These are phyloP conservation scores for Coenonympha glycerion DNA, from an alignment of 2,888 invertebrate species.

Conservation along the genomic window DNA sequence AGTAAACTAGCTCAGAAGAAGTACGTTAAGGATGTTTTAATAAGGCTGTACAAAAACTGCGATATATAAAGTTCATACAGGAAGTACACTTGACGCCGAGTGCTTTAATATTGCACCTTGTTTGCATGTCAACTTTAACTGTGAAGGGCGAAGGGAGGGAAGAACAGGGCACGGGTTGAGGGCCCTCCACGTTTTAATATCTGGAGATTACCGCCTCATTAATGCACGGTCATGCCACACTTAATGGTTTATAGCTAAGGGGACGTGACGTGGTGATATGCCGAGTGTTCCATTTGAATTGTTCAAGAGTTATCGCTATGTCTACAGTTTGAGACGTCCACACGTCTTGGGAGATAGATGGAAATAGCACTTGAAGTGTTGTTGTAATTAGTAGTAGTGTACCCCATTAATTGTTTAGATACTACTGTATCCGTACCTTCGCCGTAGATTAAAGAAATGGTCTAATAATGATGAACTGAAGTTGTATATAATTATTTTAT, in stretches of 20 bases:
- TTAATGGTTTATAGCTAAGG: conserved; percentile 21
- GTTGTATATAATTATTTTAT: too few relatives aligned
- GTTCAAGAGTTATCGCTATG: conserved; percentile 1
- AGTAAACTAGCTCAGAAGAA: too few relatives aligned
- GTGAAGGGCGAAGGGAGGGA: conserved; percentile 20
- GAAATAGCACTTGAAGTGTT: not conserved
- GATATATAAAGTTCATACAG: not conserved
- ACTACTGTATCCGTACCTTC: not conserved
- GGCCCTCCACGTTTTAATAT: conserved; percentile 37
- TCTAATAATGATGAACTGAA: not conserved
- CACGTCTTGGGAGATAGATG: not conserved
- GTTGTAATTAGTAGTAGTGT: not conserved
- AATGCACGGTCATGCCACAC: conserved; percentile 53
- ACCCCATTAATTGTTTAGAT: not conserved
- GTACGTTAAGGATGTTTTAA: too few relatives aligned
- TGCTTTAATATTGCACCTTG: conserved; percentile 22
- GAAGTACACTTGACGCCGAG: conserved; percentile 5
- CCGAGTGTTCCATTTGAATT: conserved; percentile 9
- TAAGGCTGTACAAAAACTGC: not conserved
- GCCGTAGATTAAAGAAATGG: not conserved
- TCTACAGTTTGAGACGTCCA: not conserved
- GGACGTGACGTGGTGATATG: conserved; percentile 17
- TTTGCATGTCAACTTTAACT: conserved; percentile 22
- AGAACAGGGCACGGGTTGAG: conserved; percentile 19
- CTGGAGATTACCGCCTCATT: conserved; percentile 53